Evolutionary conservation across 2,888 invertebrate genomes (phyloP), one percentile per base, ranked within the genome.

Genomic region (Brassicogethes aeneus): DNA sequence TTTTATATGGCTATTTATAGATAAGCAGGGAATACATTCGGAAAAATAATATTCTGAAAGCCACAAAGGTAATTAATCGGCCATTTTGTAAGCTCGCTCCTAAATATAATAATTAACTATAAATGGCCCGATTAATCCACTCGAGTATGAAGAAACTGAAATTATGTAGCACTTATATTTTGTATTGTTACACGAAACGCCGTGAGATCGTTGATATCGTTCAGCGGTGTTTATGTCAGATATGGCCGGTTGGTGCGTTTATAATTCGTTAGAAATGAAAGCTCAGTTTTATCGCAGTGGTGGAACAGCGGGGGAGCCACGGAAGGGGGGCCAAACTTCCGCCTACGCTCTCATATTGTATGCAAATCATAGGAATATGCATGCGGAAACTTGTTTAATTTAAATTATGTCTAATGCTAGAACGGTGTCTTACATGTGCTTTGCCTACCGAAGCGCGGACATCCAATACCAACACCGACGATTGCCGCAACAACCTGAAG

Each of bases 301-400:
- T n/a, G 34, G 34, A 15, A 15, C 10, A 34, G 36, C n/a, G 36
- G 36, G n/a, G 16, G 17, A n/a, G 13, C 8, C 5, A 48, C 48
- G 45, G 51, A 48, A 53, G 47, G 54, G 52, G 52, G 51, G 51
- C 48, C 46, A 45, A 39, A 50, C 55, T 59, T 59, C 57, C 57
- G 59, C 56, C 56, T 51, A 51, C 53, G 54, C 54, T 43, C 44
- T 47, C 48, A 50, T 52, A 54, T 55, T 55, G 55, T 55, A 55
- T 55, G 55, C 55, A 52, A 55, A 55, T 55, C 53, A 50, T 45
- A 47, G 48, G 50, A 52, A 53, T 52, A 52, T 54, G 51, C 53
- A 54, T 51, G 55, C 55, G 54, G 55, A 54, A 55, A 52, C 51
- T 45, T 50, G 47, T 47, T 54, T 51, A 53, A 55, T 54, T 54